Evolutionary conservation across 2,888 invertebrate genomes (phyloP).

Genomic region (Meganola albula): DNA sequence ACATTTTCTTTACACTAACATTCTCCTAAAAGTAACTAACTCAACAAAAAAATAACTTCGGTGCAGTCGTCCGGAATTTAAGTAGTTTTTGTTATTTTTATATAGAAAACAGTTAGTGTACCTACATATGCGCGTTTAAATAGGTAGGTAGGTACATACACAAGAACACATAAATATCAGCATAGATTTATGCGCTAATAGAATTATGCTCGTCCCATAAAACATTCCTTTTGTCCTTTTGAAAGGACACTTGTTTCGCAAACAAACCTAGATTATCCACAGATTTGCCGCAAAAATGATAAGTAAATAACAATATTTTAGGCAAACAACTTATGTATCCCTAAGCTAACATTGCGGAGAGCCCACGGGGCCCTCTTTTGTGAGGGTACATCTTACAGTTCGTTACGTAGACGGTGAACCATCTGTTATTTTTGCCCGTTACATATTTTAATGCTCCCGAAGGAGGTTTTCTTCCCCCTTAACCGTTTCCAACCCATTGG

Average conservation of each 20-base stretch:
- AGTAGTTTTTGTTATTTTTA: too few species aligned
- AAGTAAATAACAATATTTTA: conserved; percentile 73
- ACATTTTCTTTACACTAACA: too few species aligned
- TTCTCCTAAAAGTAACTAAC: too few species aligned
- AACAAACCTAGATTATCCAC: conserved; percentile 63
- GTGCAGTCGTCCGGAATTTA: too few species aligned
- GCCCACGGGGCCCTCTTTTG: conserved; percentile 40
- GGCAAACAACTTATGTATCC: conserved; percentile 68
- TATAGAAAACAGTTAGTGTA: too few species aligned
- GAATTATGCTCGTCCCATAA: conserved; percentile 29
- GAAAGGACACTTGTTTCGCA: conserved; percentile 48
- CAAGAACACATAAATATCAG: conserved; percentile 9
- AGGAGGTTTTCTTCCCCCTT: conserved; percentile 45
- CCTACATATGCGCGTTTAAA: too few species aligned
- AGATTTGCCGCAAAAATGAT: conserved; percentile 69
- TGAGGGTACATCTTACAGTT: conserved; percentile 56
- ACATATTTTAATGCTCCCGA: conserved; percentile 69
- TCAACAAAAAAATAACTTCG: too few species aligned
- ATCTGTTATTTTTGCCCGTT: conserved; percentile 73
- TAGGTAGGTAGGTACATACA: too few species aligned
- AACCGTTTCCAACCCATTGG: conserved; percentile 64
- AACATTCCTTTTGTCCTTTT: conserved; percentile 41
- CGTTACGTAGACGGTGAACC: conserved; percentile 59
- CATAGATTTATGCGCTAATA: conserved; percentile 20
- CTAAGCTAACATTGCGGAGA: conserved; percentile 54